Conservation (phyloP, 2,113 vertebrate species). For the Pandion haliaetus region DNA sequence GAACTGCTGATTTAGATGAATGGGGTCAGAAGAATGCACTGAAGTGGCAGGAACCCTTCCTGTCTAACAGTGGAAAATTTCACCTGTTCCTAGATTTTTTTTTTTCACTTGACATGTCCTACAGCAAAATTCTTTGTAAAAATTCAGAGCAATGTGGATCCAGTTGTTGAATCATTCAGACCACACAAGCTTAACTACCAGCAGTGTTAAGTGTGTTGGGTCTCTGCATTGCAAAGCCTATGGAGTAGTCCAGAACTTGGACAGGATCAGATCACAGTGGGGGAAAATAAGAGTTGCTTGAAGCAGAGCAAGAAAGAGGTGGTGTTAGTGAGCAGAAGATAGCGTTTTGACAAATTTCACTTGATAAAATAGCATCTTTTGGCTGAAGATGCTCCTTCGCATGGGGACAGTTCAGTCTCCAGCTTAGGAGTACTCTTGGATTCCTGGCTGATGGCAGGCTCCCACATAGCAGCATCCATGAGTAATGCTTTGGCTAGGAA, state of each 20-base stretch:
- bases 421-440: neutral
- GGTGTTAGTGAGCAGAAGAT: neutral
- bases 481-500: conserved; percentile 37
- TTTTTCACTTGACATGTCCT: neutral
- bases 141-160: neutral
- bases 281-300: neutral
- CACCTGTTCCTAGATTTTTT: neutral
- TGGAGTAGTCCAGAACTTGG: neutral
- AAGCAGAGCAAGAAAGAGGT: neutral
- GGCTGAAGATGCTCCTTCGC: neutral
- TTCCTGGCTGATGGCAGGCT: neutral
- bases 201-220: neutral
- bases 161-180: neutral
- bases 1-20: neutral
- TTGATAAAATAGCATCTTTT: neutral
- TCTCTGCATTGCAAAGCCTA: neutral
- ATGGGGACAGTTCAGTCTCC: neutral
- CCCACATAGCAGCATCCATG: conserved; percentile 25
- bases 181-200: neutral
- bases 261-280: neutral
- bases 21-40: neutral
- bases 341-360: neutral
- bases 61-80: neutral
- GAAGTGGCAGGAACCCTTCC: neutral
- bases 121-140: neutral